Conservation (phyloP, 1,140 invertebrate species). For the Platyura marginata region DNA sequence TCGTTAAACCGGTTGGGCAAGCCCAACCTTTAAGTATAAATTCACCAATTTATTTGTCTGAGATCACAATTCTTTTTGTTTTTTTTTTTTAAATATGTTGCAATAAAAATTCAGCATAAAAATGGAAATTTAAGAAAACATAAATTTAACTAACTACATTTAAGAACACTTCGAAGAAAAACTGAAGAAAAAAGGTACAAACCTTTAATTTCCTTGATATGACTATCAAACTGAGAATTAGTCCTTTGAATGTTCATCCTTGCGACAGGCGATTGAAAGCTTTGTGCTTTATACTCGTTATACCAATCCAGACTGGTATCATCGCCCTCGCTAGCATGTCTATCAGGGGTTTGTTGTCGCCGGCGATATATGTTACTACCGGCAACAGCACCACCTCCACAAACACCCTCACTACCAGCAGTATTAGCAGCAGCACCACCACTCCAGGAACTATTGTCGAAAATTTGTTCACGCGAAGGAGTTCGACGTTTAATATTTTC, state of each 20-base stretch:
- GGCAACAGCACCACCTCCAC: constrained; percentile 8
- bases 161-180: constrained; percentile 3
- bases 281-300: constrained; percentile 33
- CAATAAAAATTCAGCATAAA: too few species aligned
- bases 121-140: constrained; percentile 10
- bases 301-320: constrained; percentile 31
- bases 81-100: too few species aligned
- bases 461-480: not conserved
- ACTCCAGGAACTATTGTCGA: not conserved
- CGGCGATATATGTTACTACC: constrained; percentile 14
- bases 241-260: constrained; percentile 43
- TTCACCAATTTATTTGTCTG: too few species aligned
- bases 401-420: constrained; percentile 12
- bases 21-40: too few species aligned
- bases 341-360: constrained; percentile 1
- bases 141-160: constrained; percentile 5
- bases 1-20: too few species aligned
- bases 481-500: not conserved
- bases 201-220: constrained; percentile 75
- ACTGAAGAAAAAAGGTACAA: constrained; percentile 14
- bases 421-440: not conserved
- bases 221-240: constrained; percentile 67
- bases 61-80: too few species aligned
- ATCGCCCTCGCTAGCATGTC: not conserved
- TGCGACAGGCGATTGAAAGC: constrained; percentile 18